A percentile compares a stretch with the other conserved stretches of the same genome.
Conservation (phyloP, 2,888 invertebrate species). For the Drosophila putrida region DNA sequence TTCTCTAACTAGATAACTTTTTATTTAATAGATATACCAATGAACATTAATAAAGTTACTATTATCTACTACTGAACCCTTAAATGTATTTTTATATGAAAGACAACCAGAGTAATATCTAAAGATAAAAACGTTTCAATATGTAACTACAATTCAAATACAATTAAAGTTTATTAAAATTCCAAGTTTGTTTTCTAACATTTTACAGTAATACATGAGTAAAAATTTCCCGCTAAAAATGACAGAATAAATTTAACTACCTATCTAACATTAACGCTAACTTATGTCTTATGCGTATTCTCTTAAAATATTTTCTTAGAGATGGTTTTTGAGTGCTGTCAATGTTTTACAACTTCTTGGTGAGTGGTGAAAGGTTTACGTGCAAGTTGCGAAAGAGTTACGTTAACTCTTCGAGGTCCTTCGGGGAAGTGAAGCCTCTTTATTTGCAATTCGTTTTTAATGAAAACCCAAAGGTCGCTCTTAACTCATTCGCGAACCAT, state of each 20-base stretch:
- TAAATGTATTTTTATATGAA: too few species aligned
- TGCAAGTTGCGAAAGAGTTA: constrained; percentile 82
- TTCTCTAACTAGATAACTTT: too few species aligned
- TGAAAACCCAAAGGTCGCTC: constrained; percentile 55
- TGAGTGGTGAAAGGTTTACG: constrained; percentile 61
- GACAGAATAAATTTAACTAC: constrained; percentile 7
- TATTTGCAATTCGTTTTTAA: constrained; percentile 54
- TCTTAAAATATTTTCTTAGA: constrained; percentile 19
- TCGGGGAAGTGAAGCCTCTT: constrained; percentile 56
- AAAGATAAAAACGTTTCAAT: too few species aligned
- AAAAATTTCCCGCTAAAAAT: constrained; percentile 28
- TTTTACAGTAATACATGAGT: constrained; percentile 7
- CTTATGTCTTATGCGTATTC: constrained; percentile 6
- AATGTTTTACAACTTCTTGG: constrained; percentile 47
- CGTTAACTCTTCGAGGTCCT: constrained; percentile 77
- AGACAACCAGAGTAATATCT: too few species aligned
- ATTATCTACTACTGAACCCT: too few species aligned
- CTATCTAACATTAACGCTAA: constrained; percentile 42
- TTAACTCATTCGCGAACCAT: constrained; percentile 76
- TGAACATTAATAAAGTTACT: too few species aligned
- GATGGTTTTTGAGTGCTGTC: constrained; percentile 13
- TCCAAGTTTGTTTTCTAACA: not conserved
- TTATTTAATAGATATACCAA: too few species aligned
- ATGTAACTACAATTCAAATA: too few species aligned
- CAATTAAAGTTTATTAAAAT: too few species aligned